Base-by-base conservation (phyloP, 2,888 invertebrate species). In the Apodemia duryi region DNA sequence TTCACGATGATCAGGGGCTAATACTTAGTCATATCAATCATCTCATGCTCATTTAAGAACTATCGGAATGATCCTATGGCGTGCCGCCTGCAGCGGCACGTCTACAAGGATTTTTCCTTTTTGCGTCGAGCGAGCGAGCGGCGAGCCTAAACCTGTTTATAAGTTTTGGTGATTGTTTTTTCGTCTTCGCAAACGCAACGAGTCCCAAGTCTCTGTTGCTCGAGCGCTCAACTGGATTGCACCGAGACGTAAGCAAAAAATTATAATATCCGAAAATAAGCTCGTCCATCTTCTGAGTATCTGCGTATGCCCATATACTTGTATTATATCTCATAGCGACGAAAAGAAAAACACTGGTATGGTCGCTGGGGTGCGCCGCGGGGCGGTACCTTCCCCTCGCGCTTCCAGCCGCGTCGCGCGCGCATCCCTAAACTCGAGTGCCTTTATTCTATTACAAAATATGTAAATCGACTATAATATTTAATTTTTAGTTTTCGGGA, bases 401-500 rank as follows among this genome's bases (percentile, higher is more conserved):
- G 84, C 84, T 85, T 83, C 85, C 85, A 82, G 75, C 74, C 78
- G 72, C 74, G 71, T 75, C 76, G 79, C 80, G 80, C 78, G 76
- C 74, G 76, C 75, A 68, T 74, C 72, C 76, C 74, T 69, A 74
- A 49, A 49, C 76, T 82, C 78, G 76, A 87, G 91, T 91, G 91
- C 90, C 91, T 91, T 90, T 85, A 89, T 87, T 49, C 87, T 83
- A 82, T 86, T 82, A 49, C 49, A 81, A 84, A 84, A 80, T 65
- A 84, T 77, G 85, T 81, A 89, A 88, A 88, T 88, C 84, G 84
- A 88, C 85, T 86, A 83, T 79, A 78, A 80, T 88, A 89, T 91
- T 90, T 90, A 88, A 89, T 88, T 85, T 87, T 89, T 90, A 91
- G 88, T 91, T 90, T 88, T 86, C 86, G 83, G 89, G 76, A 90